Conservation (phyloP, 2,797 vertebrate genomes). For the Pelochelys cantorii region DNA sequence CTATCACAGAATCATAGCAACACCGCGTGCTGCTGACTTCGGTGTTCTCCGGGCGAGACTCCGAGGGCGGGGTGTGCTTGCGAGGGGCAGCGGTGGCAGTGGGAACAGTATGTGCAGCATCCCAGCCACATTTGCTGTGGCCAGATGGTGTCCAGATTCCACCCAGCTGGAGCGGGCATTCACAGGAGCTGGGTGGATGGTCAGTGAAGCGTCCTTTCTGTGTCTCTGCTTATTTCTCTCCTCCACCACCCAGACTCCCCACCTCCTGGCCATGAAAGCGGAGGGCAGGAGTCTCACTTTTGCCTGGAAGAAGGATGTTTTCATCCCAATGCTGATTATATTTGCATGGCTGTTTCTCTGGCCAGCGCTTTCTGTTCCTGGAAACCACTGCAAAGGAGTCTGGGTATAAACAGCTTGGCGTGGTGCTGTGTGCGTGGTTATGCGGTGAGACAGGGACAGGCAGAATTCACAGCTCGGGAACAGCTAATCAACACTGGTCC, state of each 20-base stretch:
- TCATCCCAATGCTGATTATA: not conserved
- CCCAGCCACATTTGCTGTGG: not conserved
- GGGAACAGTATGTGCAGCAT: not conserved
- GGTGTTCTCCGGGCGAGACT: not conserved
- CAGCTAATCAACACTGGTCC: not conserved
- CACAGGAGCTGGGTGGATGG: not conserved
- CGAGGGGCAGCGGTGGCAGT: not conserved
- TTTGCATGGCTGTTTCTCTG: not conserved
- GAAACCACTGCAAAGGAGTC: not conserved
- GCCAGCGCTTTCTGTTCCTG: not conserved
- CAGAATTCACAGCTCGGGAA: not conserved
- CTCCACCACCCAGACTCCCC: too few species aligned
- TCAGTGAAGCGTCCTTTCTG: not conserved
- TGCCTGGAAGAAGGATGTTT: too few species aligned
- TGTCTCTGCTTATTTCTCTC: not conserved
- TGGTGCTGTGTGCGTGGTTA: fast-evolving
- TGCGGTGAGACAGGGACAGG: not conserved
- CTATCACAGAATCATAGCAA: not conserved
- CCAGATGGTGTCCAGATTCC: not conserved
- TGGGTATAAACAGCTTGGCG: not conserved
- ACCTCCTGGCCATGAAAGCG: not conserved
- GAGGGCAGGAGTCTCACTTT: not conserved
- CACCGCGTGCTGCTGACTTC: not conserved
- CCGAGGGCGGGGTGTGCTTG: not conserved
- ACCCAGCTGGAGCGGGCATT: not conserved